Base-by-base conservation (phyloP, 1,140 invertebrate genomes). In the Cryptotermes secundus region DNA sequence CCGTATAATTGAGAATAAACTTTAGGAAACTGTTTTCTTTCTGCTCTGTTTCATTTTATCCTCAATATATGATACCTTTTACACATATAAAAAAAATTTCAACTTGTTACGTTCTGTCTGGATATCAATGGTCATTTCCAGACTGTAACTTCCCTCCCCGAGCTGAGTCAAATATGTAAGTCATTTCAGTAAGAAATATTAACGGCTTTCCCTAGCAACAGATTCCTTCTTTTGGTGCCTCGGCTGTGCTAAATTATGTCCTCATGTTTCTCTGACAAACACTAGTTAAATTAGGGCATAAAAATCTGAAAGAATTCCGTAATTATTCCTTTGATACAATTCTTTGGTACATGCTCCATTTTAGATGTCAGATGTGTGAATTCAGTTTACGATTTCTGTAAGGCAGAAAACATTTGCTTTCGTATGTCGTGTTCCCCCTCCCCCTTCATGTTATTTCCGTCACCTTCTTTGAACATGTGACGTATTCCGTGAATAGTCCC, bases 1-100 rank as follows among this genome's bases (percentile, higher is more conserved):
- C 59, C 59, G 59, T 72, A 72, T 72, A 72, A 72, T 72, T 72
- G 59, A 31, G n/a, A 72, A 72, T 72, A 72, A 72, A 72, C 26
- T 6, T 72, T 31, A n/a, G n/a, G n/a, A 72, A 1, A 14, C 59
- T 10, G 26, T 14, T 72, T 72, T 26, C 31, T 26, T n/a, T 31
- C 10, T 72, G 59, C n/a, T 2, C 2, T 72, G 9, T 72, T 72
- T 72, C n/a, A 72, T 72, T 72, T 26, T 31, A 31, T 14, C 14
- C 31, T 26, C 26, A 72, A n/a, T 72, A 14, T n/a, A 72, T 72
- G 53, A 26, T 59, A 19, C 53, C 24, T 3, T 19, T 59, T 72
- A 72, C 59, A 72, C 26, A 31, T n/a, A 16, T 22, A n/a, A n/a
- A 59, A 72, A 72, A n/a, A 72, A 31, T 72, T 72, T n/a, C 59